Conservation (phyloP, 2,113 vertebrate genomes). For the Rhea pennata region DNA sequence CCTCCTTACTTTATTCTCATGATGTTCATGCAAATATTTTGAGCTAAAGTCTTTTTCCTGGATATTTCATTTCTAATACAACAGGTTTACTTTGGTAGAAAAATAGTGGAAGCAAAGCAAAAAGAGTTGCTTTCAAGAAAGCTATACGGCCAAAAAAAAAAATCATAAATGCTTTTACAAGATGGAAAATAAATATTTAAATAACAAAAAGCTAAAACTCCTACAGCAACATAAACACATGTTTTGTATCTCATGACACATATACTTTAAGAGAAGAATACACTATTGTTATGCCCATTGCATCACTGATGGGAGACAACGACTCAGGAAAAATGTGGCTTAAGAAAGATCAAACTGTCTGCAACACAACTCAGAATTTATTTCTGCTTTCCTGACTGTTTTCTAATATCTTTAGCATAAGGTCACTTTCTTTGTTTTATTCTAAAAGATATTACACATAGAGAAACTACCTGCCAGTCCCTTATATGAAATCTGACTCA, state of each 20-base stretch:
- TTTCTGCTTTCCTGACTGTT: neutral
- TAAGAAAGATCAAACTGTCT: neutral
- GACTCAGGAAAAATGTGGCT: neutral
- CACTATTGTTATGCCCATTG: neutral
- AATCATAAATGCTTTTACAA: neutral
- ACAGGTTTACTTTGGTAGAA: neutral
- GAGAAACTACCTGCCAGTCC: neutral
- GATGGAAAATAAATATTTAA: neutral
- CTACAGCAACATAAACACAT: neutral
- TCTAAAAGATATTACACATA: neutral
- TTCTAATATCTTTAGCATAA: neutral
- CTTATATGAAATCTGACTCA: neutral
- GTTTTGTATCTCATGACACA: neutral
- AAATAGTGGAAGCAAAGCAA: neutral
- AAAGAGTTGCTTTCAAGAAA: neutral
- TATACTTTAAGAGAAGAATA: neutral
- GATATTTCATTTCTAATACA: fast-evolving
- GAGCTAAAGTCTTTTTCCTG: fast-evolving
- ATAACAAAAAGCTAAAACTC: neutral
- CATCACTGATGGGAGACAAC: neutral
- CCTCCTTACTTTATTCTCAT: neutral
- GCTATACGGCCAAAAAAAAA: neutral
- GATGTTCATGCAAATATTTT: neutral
- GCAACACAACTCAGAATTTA: neutral
- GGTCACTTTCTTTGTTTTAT: neutral